Evolutionary conservation across 2,888 invertebrate species (phyloP), one percentile per base, ranked within the genome.

Genomic region (Cheilosia scutellata): DNA sequence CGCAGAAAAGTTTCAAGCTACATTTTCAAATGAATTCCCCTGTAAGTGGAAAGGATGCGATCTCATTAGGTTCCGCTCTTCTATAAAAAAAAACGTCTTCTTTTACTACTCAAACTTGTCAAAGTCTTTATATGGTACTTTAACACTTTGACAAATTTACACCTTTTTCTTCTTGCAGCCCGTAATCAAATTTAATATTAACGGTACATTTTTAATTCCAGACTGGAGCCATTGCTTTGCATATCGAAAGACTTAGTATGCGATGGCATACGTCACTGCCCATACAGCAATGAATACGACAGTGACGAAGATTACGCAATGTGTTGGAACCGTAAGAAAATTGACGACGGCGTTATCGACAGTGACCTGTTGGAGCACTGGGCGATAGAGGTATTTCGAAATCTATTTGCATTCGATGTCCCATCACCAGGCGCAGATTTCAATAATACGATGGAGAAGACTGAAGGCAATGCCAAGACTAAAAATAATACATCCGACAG

Each of bases 211-310:
- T 37, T 11, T 27, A 20, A 49, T 77, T 75, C 1, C 66, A 86
- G 86, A n/a, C 5, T n/a, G 74, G 92, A 92, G 74, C 90, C 91
- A 40, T 88, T 92, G 87, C 93, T 95, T 55, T 95, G 95, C 91
- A 94, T 95, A 71, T 94, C 95, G 0, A 94, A 94, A 63, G 94
- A 94, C 89, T 92, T 95, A 87, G 93, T 94, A 20, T 95, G 95
- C 90, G 95, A 95, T 88, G 95, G 95, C 9, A 93, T 95, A 27
- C 92, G 93, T 1, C 95, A 95, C 90, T 95, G 95, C 88, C 95
- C 95, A 0, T 94, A 94, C 0, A 95, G 94, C 4, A 94, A 94
- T 79, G 94, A 94, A 82, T 94, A 94, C 87, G 94, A 94, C 42
- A 92, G 91, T 88, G 92, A 92, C 80, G 92, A 92, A 89, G 92